A percentile compares a stretch with the other conserved stretches of the same genome.
Evolutionary conservation across 37 sponge, comb jelly and placozoan genomes (phyloP).

Genomic region (Eunapius fragilis): DNA sequence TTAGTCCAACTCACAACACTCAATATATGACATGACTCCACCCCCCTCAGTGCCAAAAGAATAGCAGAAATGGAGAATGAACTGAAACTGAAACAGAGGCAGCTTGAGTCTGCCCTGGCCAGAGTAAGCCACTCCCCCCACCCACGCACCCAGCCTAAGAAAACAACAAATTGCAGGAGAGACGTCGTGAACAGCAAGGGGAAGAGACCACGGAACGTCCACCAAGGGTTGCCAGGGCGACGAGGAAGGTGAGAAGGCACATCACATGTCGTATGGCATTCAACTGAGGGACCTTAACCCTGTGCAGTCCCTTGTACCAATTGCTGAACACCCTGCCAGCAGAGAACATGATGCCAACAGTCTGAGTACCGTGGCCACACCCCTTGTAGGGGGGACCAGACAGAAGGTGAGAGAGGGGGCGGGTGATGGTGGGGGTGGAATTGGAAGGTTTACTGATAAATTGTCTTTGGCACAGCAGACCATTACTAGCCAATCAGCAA

Average conservation of each 20-base stretch:
- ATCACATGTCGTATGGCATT: too few species aligned
- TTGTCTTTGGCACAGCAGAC: background rate
- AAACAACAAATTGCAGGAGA: background rate
- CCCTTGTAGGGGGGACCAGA: background rate
- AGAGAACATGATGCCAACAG: background rate
- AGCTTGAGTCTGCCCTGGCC: background rate
- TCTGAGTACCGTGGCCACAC: background rate
- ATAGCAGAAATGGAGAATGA: background rate
- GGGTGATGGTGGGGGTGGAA: too few species aligned
- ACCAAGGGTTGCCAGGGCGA: background rate
- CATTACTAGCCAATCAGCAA: background rate
- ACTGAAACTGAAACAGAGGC: background rate
- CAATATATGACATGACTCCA: background rate
- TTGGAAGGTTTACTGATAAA: too few species aligned
- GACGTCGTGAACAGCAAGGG: background rate
- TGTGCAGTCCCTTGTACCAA: background rate
- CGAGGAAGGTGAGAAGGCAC: background rate
- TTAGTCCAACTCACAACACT: background rate
- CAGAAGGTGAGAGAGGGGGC: background rate
- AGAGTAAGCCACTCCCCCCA: background rate
- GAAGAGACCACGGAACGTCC: background rate
- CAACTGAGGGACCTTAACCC: too few species aligned
- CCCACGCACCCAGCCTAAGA: background rate
- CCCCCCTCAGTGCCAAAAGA: background rate
- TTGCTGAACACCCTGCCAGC: background rate